Conservation (phyloP, 30 jellyfish, hydroid and myxozoan species). For the Hydractinia symbiolongicarpus region DNA sequence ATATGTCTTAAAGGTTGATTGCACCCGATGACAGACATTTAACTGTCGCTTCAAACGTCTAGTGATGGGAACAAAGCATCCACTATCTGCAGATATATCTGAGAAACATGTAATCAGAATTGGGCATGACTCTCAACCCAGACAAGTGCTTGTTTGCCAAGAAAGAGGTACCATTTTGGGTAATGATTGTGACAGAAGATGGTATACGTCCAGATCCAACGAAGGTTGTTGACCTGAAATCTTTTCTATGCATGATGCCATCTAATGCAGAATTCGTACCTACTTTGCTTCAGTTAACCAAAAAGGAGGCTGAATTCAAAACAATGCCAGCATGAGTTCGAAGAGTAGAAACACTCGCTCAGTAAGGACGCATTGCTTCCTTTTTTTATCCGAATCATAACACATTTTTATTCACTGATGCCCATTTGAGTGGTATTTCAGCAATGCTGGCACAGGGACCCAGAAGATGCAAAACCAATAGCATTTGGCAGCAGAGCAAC, state of each 20-base stretch:
- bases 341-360: constrained; percentile 19
- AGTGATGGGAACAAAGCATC: constrained; percentile 52
- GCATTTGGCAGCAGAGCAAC: constrained; percentile 32
- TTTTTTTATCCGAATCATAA: neutral
- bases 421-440: constrained; percentile 32
- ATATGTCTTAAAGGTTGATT: constrained; percentile 44
- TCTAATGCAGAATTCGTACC: constrained; percentile 46
- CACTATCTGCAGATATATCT: constrained; percentile 35
- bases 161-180: constrained; percentile 52
- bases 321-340: constrained; percentile 31
- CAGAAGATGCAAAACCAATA: neutral
- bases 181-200: constrained; percentile 31
- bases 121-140: constrained; percentile 43
- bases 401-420: constrained; percentile 35
- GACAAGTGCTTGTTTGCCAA: constrained; percentile 44
- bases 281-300: constrained; percentile 31
- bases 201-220: constrained; percentile 62
- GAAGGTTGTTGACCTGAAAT: constrained; percentile 38
- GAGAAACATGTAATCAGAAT: constrained; percentile 28
- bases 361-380: constrained; percentile 11
- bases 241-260: constrained; percentile 44
- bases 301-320: constrained; percentile 26
- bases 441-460: constrained; percentile 32
- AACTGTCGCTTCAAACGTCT: constrained; percentile 51
- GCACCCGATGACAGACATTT: constrained; percentile 39